Base-by-base conservation (phyloP, 1,140 invertebrate genomes). In the Atta texana region DNA sequence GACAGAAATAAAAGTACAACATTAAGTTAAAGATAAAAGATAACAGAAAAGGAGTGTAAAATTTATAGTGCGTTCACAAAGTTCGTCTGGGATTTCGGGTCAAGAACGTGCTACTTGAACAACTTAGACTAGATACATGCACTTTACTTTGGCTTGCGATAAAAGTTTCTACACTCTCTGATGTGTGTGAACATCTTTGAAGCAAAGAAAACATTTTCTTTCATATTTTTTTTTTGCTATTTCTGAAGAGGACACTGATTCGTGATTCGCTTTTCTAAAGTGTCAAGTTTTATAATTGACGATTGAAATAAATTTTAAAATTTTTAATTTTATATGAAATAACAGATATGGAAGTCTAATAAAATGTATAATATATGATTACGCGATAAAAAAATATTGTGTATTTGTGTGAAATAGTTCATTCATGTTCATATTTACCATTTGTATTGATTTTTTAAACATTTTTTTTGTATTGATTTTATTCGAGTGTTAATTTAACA, bases 11-110 rank as follows among this genome's bases (percentile, higher is more conserved):
- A 69, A 24, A 69, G 49, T 69, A 21, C 39, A 69, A 69, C 49
- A 49, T 69, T 69, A 69, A 69, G n/a, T 69, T 69, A 69, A 69
- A 69, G 34, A 49, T 24, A 49, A 24, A 69, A 49, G 39, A 49
- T 69, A 69, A 69, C 39, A 24, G 66, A 49, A 69, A 69, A 49
- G 39, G 5, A 69, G 6, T 7, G 39, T 69, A 69, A 69, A 49
- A 69, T 69, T 49, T 49, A 69, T 4, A 49, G 12, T 14, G 34
- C 10, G 3, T 55, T 69, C 5, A 12, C 12, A 24, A 69, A 69
- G 66, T 69, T 69, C 14, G n/a, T 24, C 39, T 39, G 66, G 66
- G 39, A 39, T 69, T 69, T 69, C 66, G 21, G n/a, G 66, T 69
- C 66, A 69, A 69, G 66, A 69, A 49, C 39, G 39, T 49, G 34